Base-by-base conservation (phyloP, 2,797 vertebrate genomes). In the Coregonus ussuriensis region DNA sequence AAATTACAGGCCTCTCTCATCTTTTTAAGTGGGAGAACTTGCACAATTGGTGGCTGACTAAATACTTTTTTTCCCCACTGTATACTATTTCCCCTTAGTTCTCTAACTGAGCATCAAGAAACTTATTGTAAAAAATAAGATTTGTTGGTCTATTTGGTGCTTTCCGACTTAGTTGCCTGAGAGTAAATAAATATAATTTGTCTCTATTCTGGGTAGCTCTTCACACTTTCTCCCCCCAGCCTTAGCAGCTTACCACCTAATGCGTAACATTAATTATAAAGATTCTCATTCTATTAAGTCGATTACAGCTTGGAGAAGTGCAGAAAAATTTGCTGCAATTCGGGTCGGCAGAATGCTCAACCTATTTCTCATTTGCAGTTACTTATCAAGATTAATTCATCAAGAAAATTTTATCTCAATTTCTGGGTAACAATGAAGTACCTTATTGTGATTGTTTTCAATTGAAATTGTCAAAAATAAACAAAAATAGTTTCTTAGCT, bases 201-300 rank as follows among this genome's bases (percentile, higher is more conserved):
- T 62, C 59, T 62, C 21, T 62, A 21, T 62, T 21, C 59, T 11
- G n/a, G 59, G n/a, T 11, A 18, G 72, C 54, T 18, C 29, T 31
- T 65, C 68, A 41, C 29, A 47, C 52, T 72, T n/a, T 41, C 41
- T 47, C 41, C 9, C 41, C 62, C 25, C 69, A 41, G 25, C 11
- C 15, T n/a, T 53, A 41, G 68, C 56, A 37, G 66, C 47, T 76
- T 59, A 71, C 74, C 74, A 35, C 78, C 70, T 80, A 35, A 65
- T 67, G 73, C 59, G 74, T 41, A 56, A 63, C 71, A 77, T 66
- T 78, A 78, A 76, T 76, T 80, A 70, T 80, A 78, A 11, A 70
- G 53, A 66, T 74, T 53, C n/a, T 52, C 53, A 78, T 80, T 41
- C 25, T 21, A 75, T 78, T 78, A 73, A 31, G 37, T 70, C 62